These are phyloP conservation scores for Latrodectus elegans DNA, from an alignment of 2,888 invertebrate species.

Conservation along the genomic window DNA sequence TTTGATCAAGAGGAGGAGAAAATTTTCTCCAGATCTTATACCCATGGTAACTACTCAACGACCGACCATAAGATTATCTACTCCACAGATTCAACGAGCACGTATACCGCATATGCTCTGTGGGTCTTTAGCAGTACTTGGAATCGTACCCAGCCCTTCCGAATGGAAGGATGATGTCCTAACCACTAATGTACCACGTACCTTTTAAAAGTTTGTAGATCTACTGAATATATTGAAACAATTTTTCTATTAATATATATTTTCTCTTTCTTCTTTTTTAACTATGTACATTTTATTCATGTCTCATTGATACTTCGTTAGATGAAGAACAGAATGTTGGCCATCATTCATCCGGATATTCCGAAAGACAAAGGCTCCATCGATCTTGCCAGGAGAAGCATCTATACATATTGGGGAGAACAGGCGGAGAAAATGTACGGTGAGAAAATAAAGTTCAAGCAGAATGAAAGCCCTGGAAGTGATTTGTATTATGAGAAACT, in stretches of 20 bases:
- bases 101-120: no score
- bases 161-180: no score
- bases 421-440: slow-evolving; percentile 38
- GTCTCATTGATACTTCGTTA: background rate
- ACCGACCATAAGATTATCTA: no score
- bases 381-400: slow-evolving; percentile 47
- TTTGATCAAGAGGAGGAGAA: no score
- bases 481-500: slow-evolving; percentile 37
- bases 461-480: background rate
- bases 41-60: no score
- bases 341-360: slow-evolving; percentile 34
- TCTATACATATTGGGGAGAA: slow-evolving; percentile 57
- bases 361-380: slow-evolving; percentile 37
- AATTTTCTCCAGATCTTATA: no score
- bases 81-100: no score
- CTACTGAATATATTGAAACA: background rate
- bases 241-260: background rate
- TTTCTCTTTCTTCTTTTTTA: background rate
- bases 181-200: no score
- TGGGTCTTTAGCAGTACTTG: background rate
- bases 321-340: slow-evolving; percentile 34
- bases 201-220: background rate
- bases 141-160: background rate
- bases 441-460: slow-evolving; percentile 13
- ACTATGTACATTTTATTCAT: background rate